phyloP scores from a whole-genome alignment of 1,140 invertebrate genomes.

The Lamellibrachia luymesi region DNA sequence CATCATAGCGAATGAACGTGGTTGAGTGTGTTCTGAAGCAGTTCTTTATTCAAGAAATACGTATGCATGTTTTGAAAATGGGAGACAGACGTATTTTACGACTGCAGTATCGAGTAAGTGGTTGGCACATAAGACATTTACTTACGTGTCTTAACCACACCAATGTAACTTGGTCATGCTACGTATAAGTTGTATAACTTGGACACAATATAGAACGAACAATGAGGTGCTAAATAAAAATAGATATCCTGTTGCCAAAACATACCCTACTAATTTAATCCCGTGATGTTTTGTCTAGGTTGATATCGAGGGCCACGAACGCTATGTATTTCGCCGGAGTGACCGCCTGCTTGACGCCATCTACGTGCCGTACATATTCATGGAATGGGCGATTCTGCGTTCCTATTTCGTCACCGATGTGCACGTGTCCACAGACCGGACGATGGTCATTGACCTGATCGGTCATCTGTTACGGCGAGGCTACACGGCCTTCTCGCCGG shows the following conservation, averaged over 20 bases:
- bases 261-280: neutral
- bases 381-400: conserved; percentile 34
- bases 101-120: too few species aligned
- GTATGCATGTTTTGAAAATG: too few species aligned
- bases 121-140: too few species aligned
- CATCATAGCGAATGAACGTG: neutral
- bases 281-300: neutral
- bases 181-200: too few species aligned
- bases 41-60: neutral
- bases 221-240: too few species aligned
- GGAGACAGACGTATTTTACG: too few species aligned
- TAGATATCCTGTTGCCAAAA: too few species aligned
- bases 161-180: too few species aligned
- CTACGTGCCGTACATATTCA: conserved; percentile 34
- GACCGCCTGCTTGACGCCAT: conserved; percentile 26
- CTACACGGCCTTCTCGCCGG: neutral
- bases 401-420: conserved; percentile 20
- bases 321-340: conserved; percentile 19
- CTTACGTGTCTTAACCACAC: too few species aligned
- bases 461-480: conserved; percentile 14
- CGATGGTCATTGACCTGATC: conserved; percentile 22
- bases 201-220: too few species aligned
- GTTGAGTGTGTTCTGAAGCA: conserved; percentile 8
- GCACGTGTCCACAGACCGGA: conserved; percentile 16
- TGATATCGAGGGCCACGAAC: conserved; percentile 35